A percentile compares a stretch with the other conserved stretches of the same genome.
These are phyloP conservation scores for Epinotia bilunana DNA, from an alignment of 2,888 invertebrate genomes.

Conservation along the genomic window DNA sequence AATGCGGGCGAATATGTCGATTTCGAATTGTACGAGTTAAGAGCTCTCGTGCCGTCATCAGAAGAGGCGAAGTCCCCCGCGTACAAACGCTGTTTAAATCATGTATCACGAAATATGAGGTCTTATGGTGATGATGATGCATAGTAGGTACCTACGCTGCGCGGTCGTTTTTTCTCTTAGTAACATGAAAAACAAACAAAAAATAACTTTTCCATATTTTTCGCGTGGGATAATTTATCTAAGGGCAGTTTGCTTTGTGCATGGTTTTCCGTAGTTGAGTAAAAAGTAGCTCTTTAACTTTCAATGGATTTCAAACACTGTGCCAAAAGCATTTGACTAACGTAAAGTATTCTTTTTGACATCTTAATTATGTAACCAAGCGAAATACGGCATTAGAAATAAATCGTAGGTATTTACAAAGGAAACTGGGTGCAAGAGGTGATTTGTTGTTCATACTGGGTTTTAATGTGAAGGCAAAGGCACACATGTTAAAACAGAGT, in stretches of 20 bases:
- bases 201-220: background rate
- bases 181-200: background rate
- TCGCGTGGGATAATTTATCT: background rate
- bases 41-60: too few species aligned
- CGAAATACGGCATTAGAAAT: background rate
- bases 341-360: background rate
- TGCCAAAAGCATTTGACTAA: background rate
- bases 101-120: too few species aligned
- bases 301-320: too few species aligned
- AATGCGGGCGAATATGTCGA: background rate
- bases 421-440: background rate
- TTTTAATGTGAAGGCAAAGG: constrained; percentile 27
- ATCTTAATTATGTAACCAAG: background rate
- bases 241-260: too few species aligned
- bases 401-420: constrained; percentile 6
- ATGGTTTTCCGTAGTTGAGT: background rate
- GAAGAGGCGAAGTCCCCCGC: too few species aligned
- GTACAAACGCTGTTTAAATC: too few species aligned
- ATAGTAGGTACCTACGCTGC: background rate
- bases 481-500: constrained; percentile 36
- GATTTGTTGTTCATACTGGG: constrained; percentile 36
- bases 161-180: background rate
- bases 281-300: too few species aligned
- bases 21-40: background rate
- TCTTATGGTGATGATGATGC: too few species aligned